phyloP scores from a whole-genome alignment of 2,113 vertebrate genomes.

The Ammospiza nelsoni region DNA sequence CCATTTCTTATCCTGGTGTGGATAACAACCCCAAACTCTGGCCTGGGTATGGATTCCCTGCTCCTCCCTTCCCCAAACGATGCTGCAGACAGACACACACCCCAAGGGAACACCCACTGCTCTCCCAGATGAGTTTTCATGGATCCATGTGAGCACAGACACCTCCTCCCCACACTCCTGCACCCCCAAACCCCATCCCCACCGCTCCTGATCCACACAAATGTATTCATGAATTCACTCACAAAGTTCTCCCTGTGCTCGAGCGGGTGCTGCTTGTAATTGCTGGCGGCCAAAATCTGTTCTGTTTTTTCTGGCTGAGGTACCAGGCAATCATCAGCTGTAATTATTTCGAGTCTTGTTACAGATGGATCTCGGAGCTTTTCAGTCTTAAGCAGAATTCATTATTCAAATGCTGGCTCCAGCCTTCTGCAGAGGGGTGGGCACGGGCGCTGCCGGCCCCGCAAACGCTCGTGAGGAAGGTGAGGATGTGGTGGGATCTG shows the following conservation, averaged over 20 bases:
- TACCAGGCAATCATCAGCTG: slow-evolving; percentile 82
- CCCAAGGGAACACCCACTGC: not conserved
- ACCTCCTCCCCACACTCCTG: not conserved
- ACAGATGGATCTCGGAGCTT: slow-evolving; percentile 82
- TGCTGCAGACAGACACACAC: not conserved
- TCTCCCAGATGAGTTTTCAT: not conserved
- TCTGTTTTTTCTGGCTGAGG: slow-evolving; percentile 83
- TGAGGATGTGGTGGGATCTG: not conserved
- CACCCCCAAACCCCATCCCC: not conserved
- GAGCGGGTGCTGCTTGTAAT: slow-evolving; percentile 75
- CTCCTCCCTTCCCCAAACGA: not conserved
- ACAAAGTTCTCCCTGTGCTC: slow-evolving; percentile 75
- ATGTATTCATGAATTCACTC: slow-evolving; percentile 77
- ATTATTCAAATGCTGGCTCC: slow-evolving; percentile 78
- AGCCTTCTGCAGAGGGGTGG: slow-evolving; percentile 43
- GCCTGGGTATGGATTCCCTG: not conserved
- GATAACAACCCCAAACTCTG: not conserved
- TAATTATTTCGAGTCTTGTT: slow-evolving; percentile 84
- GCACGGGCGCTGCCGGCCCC: slow-evolving; percentile 18
- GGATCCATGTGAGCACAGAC: not conserved
- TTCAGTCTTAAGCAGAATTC: slow-evolving; percentile 79
- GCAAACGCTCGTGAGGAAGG: slow-evolving; percentile 17
- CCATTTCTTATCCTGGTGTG: fast-evolving
- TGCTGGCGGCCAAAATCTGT: slow-evolving; percentile 80
- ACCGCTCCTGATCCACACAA: not conserved